Base-by-base conservation (phyloP, 2,113 vertebrate species). In the Abramis brama region DNA sequence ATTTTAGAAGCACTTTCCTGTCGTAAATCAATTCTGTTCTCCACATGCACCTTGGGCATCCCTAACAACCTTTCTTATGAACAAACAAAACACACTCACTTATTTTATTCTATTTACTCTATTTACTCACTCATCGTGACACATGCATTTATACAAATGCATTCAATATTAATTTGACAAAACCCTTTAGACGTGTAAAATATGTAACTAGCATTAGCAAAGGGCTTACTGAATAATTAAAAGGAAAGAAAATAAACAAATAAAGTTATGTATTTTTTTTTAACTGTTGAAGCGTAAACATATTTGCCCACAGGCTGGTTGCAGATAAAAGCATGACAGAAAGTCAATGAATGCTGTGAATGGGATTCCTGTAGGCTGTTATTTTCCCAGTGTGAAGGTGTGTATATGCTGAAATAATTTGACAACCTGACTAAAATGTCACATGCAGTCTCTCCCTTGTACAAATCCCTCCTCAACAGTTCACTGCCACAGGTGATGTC, bases 341-440 rank as follows among this genome's bases (percentile, higher is more conserved):
- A 86, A 84, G 86, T 86, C 86, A 62, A 84, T 89, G 64, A 87
- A 52, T 27, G 13, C 82, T 39, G 79, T 68, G 50, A 87, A 87
- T 36, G 68, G 59, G 74, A 75, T 43, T 66, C 66, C 43, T 79
- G 60, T 64, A 85, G 59, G 76, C 33, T 75, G 70, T 78, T 85
- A 73, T 87, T 86, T 85, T 79, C 79, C 15, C 45, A 82, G 79
- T 71, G 77, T 84, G 82, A 79, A 81, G 1, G 76, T 81, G 70
- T 84, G 27, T 64, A 68, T 86, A 86, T 81, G 79, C 43, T 89
- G 71, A 78, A 77, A 57, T 59, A 59, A 50, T 66, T 71, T 83
- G 83, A 71, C 64, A 68, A 57, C 2, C 74, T 59, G 80, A 84
- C 64, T 86, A 50, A 75, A 87, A 84, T 60, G 80, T 66, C 57